Conservation (phyloP, 2,113 vertebrate species). For the Callithrix jacchus region DNA sequence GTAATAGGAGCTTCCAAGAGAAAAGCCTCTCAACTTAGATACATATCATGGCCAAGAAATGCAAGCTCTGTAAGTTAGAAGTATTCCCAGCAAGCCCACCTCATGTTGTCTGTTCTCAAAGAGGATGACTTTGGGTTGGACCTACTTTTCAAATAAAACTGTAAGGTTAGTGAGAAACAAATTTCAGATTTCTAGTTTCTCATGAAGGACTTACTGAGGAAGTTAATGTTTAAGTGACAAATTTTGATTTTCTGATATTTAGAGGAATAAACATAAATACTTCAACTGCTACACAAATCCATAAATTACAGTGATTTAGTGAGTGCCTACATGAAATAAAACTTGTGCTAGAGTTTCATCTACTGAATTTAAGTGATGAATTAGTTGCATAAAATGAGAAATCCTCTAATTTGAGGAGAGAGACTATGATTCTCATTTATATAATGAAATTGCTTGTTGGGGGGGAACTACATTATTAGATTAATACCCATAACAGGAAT, state of each 20-base stretch:
- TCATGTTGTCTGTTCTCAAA: not conserved
- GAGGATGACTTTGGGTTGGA: not conserved
- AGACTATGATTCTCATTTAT: not conserved
- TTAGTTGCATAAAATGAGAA: not conserved
- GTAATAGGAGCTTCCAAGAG: conserved; percentile 20
- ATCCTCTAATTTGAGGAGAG: not conserved
- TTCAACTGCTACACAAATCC: not conserved
- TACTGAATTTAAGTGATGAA: not conserved
- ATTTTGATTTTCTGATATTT: conserved; percentile 22
- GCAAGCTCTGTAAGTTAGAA: not conserved
- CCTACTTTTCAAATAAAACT: not conserved
- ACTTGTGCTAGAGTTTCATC: not conserved
- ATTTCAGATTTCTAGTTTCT: not conserved
- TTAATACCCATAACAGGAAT: not conserved
- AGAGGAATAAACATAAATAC: not conserved
- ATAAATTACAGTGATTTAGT: not conserved
- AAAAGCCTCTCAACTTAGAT: not conserved
- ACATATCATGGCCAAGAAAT: not conserved
- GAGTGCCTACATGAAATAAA: not conserved
- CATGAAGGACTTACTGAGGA: not conserved
- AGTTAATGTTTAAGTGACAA: not conserved
- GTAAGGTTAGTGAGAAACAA: not conserved
- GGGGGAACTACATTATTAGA: not conserved
- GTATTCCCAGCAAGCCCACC: not conserved
- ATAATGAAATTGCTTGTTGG: not conserved